Percentiles rank a stretch among this genome's conserved stretches.
These are phyloP conservation scores for Paedocypris micromegethes DNA, from an alignment of 2,797 vertebrate species.

Conservation along the genomic window DNA sequence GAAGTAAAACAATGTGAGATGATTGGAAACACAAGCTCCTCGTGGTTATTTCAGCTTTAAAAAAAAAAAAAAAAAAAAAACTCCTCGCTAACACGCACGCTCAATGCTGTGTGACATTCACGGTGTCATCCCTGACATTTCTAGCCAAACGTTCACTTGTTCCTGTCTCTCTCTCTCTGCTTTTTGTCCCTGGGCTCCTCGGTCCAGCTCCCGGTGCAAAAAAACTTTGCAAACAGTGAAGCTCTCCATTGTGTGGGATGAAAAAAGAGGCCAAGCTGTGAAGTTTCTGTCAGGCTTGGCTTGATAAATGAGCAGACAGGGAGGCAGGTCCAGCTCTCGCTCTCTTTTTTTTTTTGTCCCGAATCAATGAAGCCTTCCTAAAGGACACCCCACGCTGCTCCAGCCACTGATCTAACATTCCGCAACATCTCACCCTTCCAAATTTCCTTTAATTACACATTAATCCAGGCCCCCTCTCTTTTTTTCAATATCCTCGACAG, in stretches of 20 bases:
- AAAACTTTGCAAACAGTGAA: slow-evolving; percentile 93
- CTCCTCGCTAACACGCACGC: no score
- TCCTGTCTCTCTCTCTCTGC: slow-evolving; percentile 46
- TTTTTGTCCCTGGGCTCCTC: slow-evolving; percentile 62
- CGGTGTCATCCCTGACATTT: slow-evolving; percentile 29
- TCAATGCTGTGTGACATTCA: no score
- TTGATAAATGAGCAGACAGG: slow-evolving; percentile 99
- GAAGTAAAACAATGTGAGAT: slow-evolving; percentile 18
- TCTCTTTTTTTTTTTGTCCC: slow-evolving; percentile 85
- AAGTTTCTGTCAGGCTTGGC: slow-evolving; percentile 90
- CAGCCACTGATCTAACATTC: slow-evolving; percentile 99
- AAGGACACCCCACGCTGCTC: slow-evolving; percentile 99
- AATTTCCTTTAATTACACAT: slow-evolving; percentile 99
- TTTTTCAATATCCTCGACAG: slow-evolving; percentile 90
- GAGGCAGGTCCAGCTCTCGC: slow-evolving; percentile 87
- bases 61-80: no score
- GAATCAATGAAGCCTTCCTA: slow-evolving; percentile 99
- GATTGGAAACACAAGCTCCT: no score
- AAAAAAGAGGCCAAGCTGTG: slow-evolving; percentile 86
- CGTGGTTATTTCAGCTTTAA: no score
- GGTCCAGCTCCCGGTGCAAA: slow-evolving; percentile 87
- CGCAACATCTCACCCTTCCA: slow-evolving; percentile 98
- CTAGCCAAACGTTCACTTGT: slow-evolving; percentile 48
- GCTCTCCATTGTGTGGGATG: slow-evolving; percentile 88
- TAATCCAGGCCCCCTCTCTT: slow-evolving; percentile 97